Base-by-base conservation (phyloP, 1,140 invertebrate genomes). In the Forficula auricularia region DNA sequence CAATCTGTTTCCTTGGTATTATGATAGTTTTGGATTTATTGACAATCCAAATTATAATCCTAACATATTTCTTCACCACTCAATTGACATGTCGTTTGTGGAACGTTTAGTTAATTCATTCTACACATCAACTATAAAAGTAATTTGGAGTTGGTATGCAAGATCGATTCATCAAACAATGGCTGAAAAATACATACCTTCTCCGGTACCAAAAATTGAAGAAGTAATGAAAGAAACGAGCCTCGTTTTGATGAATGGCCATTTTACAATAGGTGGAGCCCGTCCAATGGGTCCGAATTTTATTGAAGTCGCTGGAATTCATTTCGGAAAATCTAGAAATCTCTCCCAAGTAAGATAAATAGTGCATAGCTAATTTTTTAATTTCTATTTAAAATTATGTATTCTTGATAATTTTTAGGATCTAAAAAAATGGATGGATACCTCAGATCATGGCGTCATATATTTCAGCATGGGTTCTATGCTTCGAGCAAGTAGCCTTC, bases 1-100 rank as follows among this genome's bases (percentile, higher is more conserved):
- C 43, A 52, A 60, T 0, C 43, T 71, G 9, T 69, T 77, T 63
- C 51, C 51, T 1, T 54, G 51, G 76, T 59, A 65, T n/a, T 64
- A 64, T 38, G 54, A 62, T 9, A 63, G 72, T 7, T 59, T 77
- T 10, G 68, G 65, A 2, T 48, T 50, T 15, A 46, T 42, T 6
- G 40, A 46, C 6, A 49, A 48, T 30, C 50, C 52, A 0, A 41
- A 51, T 0, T 53, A 49, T 22, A 48, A 52, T 19, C 50, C 49
- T 1, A 45, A 43, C 3, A 43, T 46, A 8, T 44, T 49, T 4
- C 27, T 37, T 2, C 30, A 19, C 7, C 42, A 40, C 6, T 15
- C 19, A 4, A 48, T 40, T 7, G 16, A 49, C 48, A 51, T 44
- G 40, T 15, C 48, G 52, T 40, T 45, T 35, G 2, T 16, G 43